A percentile compares a stretch with the other conserved stretches of the same genome.
Conservation (phyloP, 2,797 vertebrate genomes). For the Orestias chungarensis region DNA sequence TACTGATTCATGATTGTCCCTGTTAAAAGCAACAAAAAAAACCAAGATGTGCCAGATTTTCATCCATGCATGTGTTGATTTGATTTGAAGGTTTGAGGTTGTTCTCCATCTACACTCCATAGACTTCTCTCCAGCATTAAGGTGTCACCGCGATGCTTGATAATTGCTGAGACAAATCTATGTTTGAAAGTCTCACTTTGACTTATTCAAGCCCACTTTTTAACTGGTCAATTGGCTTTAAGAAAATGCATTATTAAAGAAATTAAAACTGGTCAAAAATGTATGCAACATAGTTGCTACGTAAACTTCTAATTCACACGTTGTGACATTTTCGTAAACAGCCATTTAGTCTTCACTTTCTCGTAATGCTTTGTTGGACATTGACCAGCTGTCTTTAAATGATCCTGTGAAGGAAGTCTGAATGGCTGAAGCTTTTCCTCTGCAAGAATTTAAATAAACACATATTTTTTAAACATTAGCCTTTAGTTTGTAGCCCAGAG, state of each 20-base stretch:
- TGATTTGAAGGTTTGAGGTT: background rate
- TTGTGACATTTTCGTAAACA: conserved; percentile 16
- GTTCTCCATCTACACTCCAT: background rate
- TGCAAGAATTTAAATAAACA: conserved; percentile 5
- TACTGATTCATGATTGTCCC: too few species aligned
- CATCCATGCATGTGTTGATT: background rate
- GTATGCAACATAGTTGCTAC: background rate
- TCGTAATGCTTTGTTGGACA: conserved; percentile 24
- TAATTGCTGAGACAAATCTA: background rate
- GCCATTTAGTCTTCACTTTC: conserved; percentile 1
- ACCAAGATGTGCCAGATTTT: background rate
- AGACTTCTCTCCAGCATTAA: background rate
- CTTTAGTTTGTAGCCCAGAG: conserved; percentile 25
- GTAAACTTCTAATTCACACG: background rate
- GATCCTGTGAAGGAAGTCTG: background rate
- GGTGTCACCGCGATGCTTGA: background rate
- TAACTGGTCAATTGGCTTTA: background rate
- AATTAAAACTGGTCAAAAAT: background rate
- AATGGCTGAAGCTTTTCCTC: conserved; percentile 10
- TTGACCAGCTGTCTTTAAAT: conserved; percentile 4
- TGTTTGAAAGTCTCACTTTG: background rate
- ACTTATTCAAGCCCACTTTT: background rate
- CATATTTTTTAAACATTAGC: conserved; percentile 4
- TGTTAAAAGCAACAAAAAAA: too few species aligned
- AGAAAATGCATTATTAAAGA: background rate